Conservation (phyloP, 2,797 vertebrate genomes). For the Lagodon rhomboides region DNA sequence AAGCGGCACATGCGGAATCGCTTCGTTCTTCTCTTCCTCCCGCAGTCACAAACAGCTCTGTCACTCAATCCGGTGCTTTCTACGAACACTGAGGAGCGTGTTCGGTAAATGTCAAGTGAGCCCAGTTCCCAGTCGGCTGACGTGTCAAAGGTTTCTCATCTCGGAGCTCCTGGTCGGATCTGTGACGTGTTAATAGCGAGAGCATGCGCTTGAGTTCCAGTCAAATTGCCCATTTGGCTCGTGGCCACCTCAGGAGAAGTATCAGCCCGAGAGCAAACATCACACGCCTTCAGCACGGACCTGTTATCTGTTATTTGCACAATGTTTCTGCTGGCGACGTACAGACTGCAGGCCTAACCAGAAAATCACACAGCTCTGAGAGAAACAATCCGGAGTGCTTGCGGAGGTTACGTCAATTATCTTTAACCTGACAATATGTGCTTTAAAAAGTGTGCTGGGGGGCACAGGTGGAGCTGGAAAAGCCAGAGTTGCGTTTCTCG, state of each 20-base stretch:
- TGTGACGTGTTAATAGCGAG: conserved; percentile 14
- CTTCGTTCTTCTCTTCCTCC: conserved; percentile 41
- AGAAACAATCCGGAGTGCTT: neutral
- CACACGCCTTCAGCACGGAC: conserved; percentile 20
- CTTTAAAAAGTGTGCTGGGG: conserved; percentile 15
- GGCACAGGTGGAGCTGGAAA: conserved; percentile 33
- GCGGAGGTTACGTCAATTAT: conserved; percentile 14
- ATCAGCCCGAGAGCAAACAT: conserved; percentile 51
- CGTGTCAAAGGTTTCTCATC: neutral
- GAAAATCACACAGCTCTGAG: conserved; percentile 4
- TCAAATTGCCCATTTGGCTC: conserved; percentile 36
- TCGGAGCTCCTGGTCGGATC: neutral
- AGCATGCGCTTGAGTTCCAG: conserved; percentile 15
- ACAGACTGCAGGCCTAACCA: neutral
- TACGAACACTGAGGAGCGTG: neutral
- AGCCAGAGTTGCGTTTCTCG: conserved; percentile 16
- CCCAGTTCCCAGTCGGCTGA: neutral
- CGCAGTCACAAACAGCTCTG: conserved; percentile 29
- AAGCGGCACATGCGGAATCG: conserved; percentile 53
- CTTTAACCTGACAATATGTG: neutral
- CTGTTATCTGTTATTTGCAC: conserved; percentile 55
- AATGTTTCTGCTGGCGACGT: conserved; percentile 39
- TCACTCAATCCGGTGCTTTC: neutral
- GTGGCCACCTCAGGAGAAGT: neutral
- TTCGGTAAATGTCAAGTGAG: neutral